A percentile compares a stretch with the other conserved stretches of the same genome.
Conservation (phyloP, 2,113 vertebrate genomes). For the Leuciscus idus region DNA sequence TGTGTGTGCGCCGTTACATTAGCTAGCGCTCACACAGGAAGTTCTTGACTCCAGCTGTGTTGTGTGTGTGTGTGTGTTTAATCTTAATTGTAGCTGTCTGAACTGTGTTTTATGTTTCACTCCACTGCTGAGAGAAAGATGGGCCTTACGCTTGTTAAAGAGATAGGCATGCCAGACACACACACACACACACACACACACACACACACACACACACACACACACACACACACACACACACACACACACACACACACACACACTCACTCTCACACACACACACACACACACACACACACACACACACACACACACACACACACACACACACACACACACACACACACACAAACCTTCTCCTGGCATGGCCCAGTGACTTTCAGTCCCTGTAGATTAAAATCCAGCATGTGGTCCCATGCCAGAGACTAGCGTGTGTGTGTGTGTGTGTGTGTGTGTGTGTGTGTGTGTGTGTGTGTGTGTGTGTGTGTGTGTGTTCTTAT, state of each 20-base stretch:
- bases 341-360: not conserved
- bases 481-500: not conserved
- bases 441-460: no score
- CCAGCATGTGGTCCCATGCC: not conserved
- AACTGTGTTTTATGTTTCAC: constrained; percentile 16
- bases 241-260: constrained; percentile 27
- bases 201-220: constrained; percentile 34
- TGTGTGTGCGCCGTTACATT: constrained; percentile 10
- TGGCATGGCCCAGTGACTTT: constrained; percentile 43
- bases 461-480: not conserved
- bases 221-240: constrained; percentile 14
- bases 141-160: not conserved
- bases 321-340: constrained; percentile 28
- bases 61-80: constrained; percentile 24
- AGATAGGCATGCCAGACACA: constrained; percentile 17
- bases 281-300: constrained; percentile 29
- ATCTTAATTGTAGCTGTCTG: constrained; percentile 28
- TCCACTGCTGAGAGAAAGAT: constrained; percentile 12
- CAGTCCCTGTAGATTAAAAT: constrained; percentile 39
- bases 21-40: constrained; percentile 4
- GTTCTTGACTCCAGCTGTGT: constrained; percentile 31
- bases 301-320: not conserved
- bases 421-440: not conserved
- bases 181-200: constrained; percentile 29
- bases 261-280: constrained; percentile 18